These are phyloP conservation scores for Gortyna flavago DNA, from an alignment of 2,888 invertebrate species.

Conservation along the genomic window DNA sequence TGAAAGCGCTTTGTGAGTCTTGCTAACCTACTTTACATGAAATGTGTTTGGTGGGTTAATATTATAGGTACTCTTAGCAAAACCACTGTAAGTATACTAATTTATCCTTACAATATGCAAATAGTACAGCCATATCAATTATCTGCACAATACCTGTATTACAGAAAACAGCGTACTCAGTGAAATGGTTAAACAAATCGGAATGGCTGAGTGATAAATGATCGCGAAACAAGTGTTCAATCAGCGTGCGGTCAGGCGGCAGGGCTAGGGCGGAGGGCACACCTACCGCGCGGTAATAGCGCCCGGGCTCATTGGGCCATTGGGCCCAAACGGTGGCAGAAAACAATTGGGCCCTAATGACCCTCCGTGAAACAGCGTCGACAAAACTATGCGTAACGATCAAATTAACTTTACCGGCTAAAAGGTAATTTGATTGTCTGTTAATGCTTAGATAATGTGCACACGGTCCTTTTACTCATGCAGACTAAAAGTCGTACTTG, in stretches of 20 bases:
- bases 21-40: background rate
- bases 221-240: constrained; percentile 84
- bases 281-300: constrained; percentile 70
- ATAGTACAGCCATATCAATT: background rate
- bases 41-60: background rate
- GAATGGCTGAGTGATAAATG: constrained; percentile 75
- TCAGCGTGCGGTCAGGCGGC: constrained; percentile 86
- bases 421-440: constrained; percentile 55
- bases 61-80: background rate
- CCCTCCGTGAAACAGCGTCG: constrained; percentile 54
- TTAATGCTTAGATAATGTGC: constrained; percentile 17
- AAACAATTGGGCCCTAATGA: constrained; percentile 86
- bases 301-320: constrained; percentile 68
- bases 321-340: constrained; percentile 67
- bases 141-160: constrained; percentile 34
- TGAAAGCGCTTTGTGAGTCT: background rate
- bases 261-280: constrained; percentile 69
- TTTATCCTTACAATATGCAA: background rate
- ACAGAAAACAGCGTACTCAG: constrained; percentile 50
- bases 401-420: constrained; percentile 53
- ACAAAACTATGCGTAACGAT: constrained; percentile 65
- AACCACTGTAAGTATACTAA: background rate
- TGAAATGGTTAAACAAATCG: constrained; percentile 67
- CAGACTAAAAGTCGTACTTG: background rate
- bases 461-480: background rate